phyloP scores from a whole-genome alignment of 2,888 invertebrate species.

The Agriopis aurantiaria region DNA sequence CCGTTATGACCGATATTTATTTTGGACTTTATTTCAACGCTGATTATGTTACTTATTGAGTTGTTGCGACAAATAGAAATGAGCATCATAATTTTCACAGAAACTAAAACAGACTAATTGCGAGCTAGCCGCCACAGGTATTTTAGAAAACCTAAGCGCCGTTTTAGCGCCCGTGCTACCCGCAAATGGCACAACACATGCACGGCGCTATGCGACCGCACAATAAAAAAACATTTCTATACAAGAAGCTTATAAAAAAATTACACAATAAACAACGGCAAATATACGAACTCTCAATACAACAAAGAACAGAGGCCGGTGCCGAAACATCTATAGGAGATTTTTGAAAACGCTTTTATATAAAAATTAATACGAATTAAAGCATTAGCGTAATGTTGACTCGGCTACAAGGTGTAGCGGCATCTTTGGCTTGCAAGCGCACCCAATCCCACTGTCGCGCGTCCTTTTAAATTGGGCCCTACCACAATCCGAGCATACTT shows the following conservation, averaged over 20 bases:
- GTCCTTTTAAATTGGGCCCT: slow-evolving; percentile 6
- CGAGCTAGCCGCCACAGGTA: neutral
- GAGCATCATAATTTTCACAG: too few relatives aligned
- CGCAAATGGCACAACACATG: slow-evolving; percentile 73
- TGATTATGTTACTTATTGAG: neutral
- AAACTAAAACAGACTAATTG: too few relatives aligned
- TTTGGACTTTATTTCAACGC: neutral
- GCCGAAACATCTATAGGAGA: slow-evolving; percentile 69
- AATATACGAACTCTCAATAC: slow-evolving; percentile 74
- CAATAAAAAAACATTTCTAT: slow-evolving; percentile 63
- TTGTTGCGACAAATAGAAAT: too few relatives aligned
- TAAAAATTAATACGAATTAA: slow-evolving; percentile 74
- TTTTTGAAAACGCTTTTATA: slow-evolving; percentile 59
- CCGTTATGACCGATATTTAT: neutral
- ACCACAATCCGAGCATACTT: neutral
- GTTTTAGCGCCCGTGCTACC: slow-evolving; percentile 29
- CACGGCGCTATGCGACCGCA: slow-evolving; percentile 73
- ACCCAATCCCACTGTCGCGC: slow-evolving; percentile 36
- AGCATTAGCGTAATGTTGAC: slow-evolving; percentile 81
- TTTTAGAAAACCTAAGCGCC: neutral
- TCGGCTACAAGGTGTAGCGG: slow-evolving; percentile 68
- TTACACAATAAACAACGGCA: slow-evolving; percentile 80
- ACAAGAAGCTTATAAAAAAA: slow-evolving; percentile 67
- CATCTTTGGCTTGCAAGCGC: slow-evolving; percentile 78
- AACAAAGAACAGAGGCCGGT: slow-evolving; percentile 70